A percentile compares a stretch with the other conserved stretches of the same genome.
Evolutionary conservation across 1,140 invertebrate genomes (phyloP).

Genomic region (Reticulitermes speratus): DNA sequence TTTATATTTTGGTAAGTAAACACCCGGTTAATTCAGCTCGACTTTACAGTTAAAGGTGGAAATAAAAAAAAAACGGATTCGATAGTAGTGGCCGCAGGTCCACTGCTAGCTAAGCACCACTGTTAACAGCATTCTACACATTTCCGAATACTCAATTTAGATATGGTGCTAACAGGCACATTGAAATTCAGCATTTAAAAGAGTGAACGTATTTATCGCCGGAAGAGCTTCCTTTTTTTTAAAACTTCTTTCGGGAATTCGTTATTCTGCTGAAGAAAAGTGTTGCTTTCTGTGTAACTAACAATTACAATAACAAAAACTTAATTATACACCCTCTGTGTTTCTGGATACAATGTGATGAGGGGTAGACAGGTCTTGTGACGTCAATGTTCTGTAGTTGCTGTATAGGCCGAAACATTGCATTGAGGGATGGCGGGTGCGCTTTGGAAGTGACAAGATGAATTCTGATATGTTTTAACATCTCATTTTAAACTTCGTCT

Average conservation of each 20-base stretch:
- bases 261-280: background rate
- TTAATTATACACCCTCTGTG: background rate
- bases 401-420: background rate
- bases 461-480: constrained; percentile 14
- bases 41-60: too few relatives aligned
- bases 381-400: background rate
- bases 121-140: too few relatives aligned
- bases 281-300: background rate
- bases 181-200: too few relatives aligned
- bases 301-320: background rate
- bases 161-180: too few relatives aligned
- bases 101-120: too few relatives aligned
- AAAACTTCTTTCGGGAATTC: background rate
- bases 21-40: too few relatives aligned
- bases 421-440: background rate
- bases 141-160: too few relatives aligned
- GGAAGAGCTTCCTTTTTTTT: background rate
- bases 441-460: background rate
- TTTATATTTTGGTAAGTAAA: too few relatives aligned
- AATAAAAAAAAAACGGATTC: too few relatives aligned
- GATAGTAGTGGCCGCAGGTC: too few relatives aligned
- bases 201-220: too few relatives aligned
- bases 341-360: constrained; percentile 1
- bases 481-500: background rate
- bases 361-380: background rate